Percentiles rank a stretch among this genome's conserved stretches.
Conservation (phyloP, 2,888 invertebrate species). For the Lutraria lutraria region DNA sequence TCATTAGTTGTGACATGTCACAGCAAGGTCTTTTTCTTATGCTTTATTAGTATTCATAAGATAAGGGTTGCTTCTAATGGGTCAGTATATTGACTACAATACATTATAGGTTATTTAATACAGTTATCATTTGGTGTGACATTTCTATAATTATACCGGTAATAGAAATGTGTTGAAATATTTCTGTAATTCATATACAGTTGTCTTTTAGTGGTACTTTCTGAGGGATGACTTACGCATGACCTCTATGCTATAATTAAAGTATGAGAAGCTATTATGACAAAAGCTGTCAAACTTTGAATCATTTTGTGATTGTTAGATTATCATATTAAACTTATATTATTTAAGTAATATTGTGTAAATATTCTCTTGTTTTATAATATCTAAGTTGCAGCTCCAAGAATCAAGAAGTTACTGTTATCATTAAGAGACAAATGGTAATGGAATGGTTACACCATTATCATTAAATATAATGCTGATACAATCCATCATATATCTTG, state of each 20-base stretch:
- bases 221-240: no score
- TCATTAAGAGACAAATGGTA: background rate
- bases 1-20: conserved; percentile 12
- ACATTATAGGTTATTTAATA: conserved; percentile 11
- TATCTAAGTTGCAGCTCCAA: background rate
- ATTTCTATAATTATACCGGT: no score
- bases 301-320: no score
- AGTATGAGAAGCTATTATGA: no score
- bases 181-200: no score
- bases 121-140: background rate
- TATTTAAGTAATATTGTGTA: no score
- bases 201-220: no score
- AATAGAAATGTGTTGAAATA: no score
- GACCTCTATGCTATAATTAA: no score
- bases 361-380: background rate
- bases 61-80: background rate
- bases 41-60: conserved; percentile 21
- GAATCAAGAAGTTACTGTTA: background rate
- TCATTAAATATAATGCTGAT: background rate
- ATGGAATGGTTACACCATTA: background rate
- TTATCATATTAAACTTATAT: no score
- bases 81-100: background rate
- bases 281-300: no score
- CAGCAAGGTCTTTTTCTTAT: background rate
- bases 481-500: background rate